Base-by-base conservation (phyloP, 1,140 invertebrate genomes). In the Cotesia chilonis region DNA sequence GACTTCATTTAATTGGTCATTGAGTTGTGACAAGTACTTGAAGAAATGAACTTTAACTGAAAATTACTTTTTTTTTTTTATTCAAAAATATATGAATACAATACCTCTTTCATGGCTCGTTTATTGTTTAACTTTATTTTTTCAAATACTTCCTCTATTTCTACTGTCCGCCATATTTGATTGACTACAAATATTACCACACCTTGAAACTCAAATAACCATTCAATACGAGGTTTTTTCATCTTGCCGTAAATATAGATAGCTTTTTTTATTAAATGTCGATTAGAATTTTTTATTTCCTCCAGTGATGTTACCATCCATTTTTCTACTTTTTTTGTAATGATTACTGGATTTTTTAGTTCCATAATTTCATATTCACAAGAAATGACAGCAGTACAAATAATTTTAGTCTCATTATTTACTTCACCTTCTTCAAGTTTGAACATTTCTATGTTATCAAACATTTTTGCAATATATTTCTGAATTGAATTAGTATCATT, bases 381-480 rank as follows among this genome's bases (percentile, higher is more conserved):
- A 0, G 95, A 97, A 71, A 96, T 91, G 90, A 97, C 92, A 54
- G 92, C 95, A 20, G 88, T 91, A 1, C 92, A 94, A 17, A 92
- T 83, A 1, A 88, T 89, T 54, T 89, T 87, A 67, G 91, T 90
- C 4, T 89, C 88, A 68, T 93, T 91, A 17, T 60, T 35, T 7
- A 51, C 28, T 28, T 66, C 6, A 12, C 14, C 37, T 37, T 89
- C 85, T 38, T 85, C 86, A 71, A 96, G 87, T 66, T 90, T 88
- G 68, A 97, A 87, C 60, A 91, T 91, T 77, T 92, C 90, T 10
- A 97, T 92, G 82, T 97, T 96, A 82, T 97, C 94, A 86, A 95
- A 97, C 94, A 97, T 96, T 90, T 98, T 97, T 60, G 96, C 94
- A 89, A 97, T 94, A 79, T 97, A 94, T 79, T 96, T 93, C 85